A percentile compares a stretch with the other conserved stretches of the same genome.
Conservation (phyloP, 2,797 vertebrate genomes). For the Pseudomugil gertrudae region DNA sequence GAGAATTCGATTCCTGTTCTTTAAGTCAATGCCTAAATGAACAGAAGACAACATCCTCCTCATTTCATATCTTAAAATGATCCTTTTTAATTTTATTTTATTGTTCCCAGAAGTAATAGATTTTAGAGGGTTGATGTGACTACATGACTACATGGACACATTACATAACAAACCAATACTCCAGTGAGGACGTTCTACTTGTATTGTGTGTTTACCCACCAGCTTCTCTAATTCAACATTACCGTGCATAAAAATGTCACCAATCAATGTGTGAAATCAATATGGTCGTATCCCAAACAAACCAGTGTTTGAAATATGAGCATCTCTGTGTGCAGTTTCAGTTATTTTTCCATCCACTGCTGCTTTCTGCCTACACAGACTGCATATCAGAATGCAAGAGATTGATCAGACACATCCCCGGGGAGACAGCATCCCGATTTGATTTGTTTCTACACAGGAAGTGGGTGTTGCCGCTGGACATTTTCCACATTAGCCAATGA, state of each 20-base stretch:
- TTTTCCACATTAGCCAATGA: constrained; percentile 85
- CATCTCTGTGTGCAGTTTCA: constrained; percentile 45
- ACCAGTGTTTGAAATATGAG: constrained; percentile 31
- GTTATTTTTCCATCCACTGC: constrained; percentile 61
- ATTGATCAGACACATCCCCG: constrained; percentile 71
- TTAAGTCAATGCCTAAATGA: background rate
- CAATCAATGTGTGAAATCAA: constrained; percentile 36
- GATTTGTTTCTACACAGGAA: constrained; percentile 79
- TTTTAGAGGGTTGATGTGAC: constrained; percentile 17
- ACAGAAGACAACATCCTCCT: background rate
- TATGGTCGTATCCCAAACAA: constrained; percentile 24
- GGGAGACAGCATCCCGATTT: constrained; percentile 71
- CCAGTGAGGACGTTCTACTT: constrained; percentile 14
- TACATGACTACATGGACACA: constrained; percentile 1
- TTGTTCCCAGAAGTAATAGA: constrained; percentile 29
- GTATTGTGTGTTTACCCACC: background rate
- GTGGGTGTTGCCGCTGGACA: constrained; percentile 66
- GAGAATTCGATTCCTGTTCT: background rate
- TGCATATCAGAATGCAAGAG: constrained; percentile 29
- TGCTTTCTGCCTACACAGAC: constrained; percentile 52
- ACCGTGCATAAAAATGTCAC: constrained; percentile 23
- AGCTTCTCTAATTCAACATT: constrained; percentile 10
- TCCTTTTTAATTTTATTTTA: no score
- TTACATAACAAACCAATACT: constrained; percentile 42
- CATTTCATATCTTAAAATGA: background rate